Conservation (phyloP, 2,888 invertebrate genomes). For the Apodemia zela region DNA sequence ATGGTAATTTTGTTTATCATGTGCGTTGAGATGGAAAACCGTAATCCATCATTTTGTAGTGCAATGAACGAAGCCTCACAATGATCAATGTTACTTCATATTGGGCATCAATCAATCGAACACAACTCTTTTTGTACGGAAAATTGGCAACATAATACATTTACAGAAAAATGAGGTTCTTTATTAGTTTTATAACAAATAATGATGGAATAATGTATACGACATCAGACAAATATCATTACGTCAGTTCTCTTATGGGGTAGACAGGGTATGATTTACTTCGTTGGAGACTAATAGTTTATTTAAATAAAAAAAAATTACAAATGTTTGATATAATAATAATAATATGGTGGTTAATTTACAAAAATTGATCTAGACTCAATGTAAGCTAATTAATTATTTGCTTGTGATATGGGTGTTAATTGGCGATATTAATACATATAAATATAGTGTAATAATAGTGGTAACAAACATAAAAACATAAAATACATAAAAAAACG, state of each 20-base stretch:
- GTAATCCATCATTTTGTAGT: constrained; percentile 46
- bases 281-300: too few relatives aligned
- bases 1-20: constrained; percentile 10
- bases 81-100: constrained; percentile 46
- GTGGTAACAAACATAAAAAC: too few relatives aligned
- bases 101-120: constrained; percentile 47
- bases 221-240: neutral
- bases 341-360: too few relatives aligned
- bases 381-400: too few relatives aligned
- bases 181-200: constrained; percentile 4
- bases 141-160: neutral
- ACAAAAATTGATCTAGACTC: too few relatives aligned
- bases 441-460: too few relatives aligned
- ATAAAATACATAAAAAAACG: too few relatives aligned
- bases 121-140: neutral
- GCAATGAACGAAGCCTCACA: constrained; percentile 35
- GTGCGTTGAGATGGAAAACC: constrained; percentile 30
- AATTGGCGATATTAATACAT: too few relatives aligned
- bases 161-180: neutral
- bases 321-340: too few relatives aligned
- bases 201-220: neutral
- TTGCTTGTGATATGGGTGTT: too few relatives aligned
- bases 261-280: too few relatives aligned
- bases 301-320: too few relatives aligned
- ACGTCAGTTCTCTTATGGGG: neutral